A percentile compares a stretch with the other conserved stretches of the same genome.
Conservation (phyloP, 2,888 invertebrate genomes). For the Mystacides longicornis region DNA sequence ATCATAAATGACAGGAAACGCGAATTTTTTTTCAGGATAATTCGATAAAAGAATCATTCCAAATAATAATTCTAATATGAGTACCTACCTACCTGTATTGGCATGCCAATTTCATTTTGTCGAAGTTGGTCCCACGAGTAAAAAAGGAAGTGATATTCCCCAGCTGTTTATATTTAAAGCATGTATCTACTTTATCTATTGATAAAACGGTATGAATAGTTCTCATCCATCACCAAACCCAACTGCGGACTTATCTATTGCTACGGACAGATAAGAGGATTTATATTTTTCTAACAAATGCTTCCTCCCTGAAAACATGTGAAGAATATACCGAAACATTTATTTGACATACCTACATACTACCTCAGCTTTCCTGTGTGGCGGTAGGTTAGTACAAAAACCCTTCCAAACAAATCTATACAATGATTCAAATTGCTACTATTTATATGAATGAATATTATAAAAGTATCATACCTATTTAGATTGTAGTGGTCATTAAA, state of each 20-base stretch:
- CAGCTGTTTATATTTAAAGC: not conserved
- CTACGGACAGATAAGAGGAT: slow-evolving; percentile 10
- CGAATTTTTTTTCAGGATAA: not conserved
- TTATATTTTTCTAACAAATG: slow-evolving; percentile 13
- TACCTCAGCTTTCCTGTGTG: not conserved
- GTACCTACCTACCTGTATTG: too few relatives aligned
- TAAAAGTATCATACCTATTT: too few relatives aligned
- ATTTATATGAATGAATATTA: slow-evolving; percentile 1
- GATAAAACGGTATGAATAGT: not conserved
- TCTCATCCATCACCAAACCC: slow-evolving; percentile 12
- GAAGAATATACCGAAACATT: not conserved
- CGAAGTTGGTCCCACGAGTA: too few relatives aligned
- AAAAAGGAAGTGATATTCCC: too few relatives aligned
- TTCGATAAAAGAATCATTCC: not conserved
- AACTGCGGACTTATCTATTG: slow-evolving; percentile 15
- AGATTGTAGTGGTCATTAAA: too few relatives aligned
- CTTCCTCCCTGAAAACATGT: not conserved
- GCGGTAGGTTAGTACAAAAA: too few relatives aligned
- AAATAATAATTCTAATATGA: too few relatives aligned
- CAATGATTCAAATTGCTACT: not conserved
- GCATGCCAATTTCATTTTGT: too few relatives aligned
- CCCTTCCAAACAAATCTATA: too few relatives aligned
- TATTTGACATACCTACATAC: not conserved
- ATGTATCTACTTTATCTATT: not conserved
- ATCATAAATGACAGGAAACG: not conserved